Conservation (phyloP, 2,797 vertebrate species). For the Botia almorhae region DNA sequence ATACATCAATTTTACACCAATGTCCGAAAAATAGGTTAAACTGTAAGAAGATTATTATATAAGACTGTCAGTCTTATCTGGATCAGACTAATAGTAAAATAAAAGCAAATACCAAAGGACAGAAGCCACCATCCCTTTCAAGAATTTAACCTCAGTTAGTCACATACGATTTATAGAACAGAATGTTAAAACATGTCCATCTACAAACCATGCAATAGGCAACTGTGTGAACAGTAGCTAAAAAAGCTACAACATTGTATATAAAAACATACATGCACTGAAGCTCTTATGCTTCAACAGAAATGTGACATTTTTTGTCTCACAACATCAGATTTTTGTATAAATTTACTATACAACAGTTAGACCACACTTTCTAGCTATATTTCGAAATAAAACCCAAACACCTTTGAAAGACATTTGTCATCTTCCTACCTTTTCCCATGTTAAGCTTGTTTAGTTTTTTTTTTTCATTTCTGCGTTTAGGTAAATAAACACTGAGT, state of each 20-base stretch:
- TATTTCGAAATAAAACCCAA: not conserved
- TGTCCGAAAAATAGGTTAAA: constrained; percentile 12
- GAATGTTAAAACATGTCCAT: constrained; percentile 3
- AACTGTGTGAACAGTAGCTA: not conserved
- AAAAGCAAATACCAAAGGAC: constrained; percentile 28
- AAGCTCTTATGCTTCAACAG: not conserved
- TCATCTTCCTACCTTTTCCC: not conserved
- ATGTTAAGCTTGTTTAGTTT: not conserved
- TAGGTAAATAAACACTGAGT: not conserved
- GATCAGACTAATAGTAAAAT: constrained; percentile 23
- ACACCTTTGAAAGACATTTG: not conserved
- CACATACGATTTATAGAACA: constrained; percentile 8
- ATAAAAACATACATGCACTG: constrained; percentile 7
- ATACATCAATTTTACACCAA: constrained; percentile 8
- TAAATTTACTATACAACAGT: not conserved
- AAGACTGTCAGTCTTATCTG: constrained; percentile 16
- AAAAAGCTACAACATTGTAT: not conserved
- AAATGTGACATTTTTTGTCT: constrained; percentile 10
- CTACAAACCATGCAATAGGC: not conserved
- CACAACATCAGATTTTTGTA: not conserved
- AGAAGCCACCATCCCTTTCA: constrained; percentile 9
- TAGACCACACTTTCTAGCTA: not conserved
- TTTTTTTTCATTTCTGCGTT: not conserved
- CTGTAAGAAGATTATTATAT: constrained; percentile 21
- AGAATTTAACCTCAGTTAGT: constrained; percentile 47